These are phyloP conservation scores for Rana temporaria DNA, from an alignment of 2,113 vertebrate genomes.

Conservation along the genomic window DNA sequence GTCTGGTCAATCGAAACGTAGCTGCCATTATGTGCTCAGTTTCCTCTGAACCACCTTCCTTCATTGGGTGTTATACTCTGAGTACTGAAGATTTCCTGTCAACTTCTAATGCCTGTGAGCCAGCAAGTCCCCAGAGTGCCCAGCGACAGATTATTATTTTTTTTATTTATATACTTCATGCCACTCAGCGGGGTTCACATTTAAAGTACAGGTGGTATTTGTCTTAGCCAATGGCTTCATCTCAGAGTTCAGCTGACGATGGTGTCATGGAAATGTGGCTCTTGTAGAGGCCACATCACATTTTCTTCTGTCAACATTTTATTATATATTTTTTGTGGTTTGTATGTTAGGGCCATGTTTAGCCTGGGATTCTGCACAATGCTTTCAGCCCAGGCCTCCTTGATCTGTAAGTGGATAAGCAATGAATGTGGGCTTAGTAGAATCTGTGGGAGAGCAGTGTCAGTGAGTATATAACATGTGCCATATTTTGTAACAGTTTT, in stretches of 20 bases:
- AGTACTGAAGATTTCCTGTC: too few relatives aligned
- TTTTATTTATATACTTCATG: too few relatives aligned
- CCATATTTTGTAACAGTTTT: not conserved
- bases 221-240: not conserved
- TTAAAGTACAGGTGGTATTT: not conserved
- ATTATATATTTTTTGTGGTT: not conserved
- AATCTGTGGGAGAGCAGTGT: not conserved
- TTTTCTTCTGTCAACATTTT: not conserved
- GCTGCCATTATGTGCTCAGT: too few relatives aligned
- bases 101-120: too few relatives aligned
- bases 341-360: not conserved
- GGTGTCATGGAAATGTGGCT: not conserved
- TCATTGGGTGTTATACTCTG: too few relatives aligned
- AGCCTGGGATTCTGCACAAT: conserved; percentile 9
- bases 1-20: too few relatives aligned
- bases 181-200: not conserved
- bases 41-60: too few relatives aligned
- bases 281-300: not conserved
- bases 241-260: not conserved
- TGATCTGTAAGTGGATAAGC: conserved; percentile 10
- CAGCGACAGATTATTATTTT: too few relatives aligned
- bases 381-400: not conserved
- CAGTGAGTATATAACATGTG: not conserved
- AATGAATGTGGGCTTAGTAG: not conserved
- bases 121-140: too few relatives aligned